These are phyloP conservation scores for Larimichthys crocea DNA, from an alignment of 2,113 vertebrate species.

Conservation along the genomic window DNA sequence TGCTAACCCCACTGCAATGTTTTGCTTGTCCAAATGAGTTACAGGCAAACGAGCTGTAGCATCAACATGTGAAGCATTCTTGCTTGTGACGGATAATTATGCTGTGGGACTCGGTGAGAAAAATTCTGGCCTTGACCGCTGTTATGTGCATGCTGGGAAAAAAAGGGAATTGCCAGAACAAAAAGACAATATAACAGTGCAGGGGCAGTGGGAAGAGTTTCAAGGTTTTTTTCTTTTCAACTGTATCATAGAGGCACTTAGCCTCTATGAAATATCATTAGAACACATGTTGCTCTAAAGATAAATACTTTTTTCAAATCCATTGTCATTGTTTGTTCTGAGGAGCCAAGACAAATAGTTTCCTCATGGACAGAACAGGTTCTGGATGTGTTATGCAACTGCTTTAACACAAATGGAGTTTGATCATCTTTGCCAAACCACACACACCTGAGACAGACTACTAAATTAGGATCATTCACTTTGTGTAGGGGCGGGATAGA, in stretches of 20 bases:
- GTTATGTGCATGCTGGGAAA: conserved; percentile 6
- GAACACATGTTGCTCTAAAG: background rate
- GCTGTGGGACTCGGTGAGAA: background rate
- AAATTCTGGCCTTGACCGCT: background rate
- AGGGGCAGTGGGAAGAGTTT: background rate
- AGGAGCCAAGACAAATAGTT: background rate
- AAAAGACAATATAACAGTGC: background rate
- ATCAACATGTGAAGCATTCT: conserved; percentile 30
- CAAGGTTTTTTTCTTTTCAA: background rate
- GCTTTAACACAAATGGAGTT: background rate
- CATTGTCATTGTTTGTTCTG: background rate
- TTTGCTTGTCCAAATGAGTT: conserved; percentile 26
- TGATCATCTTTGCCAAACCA: background rate
- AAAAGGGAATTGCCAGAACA: conserved; percentile 3
- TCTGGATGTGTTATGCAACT: background rate
- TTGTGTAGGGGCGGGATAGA: background rate
- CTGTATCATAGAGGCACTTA: conserved; percentile 2
- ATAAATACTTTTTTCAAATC: background rate
- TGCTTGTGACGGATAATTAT: conserved; percentile 14
- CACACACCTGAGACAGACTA: background rate
- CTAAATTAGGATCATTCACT: background rate
- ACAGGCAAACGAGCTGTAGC: conserved; percentile 23
- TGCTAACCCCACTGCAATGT: background rate
- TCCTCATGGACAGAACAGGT: background rate
- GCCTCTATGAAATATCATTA: background rate